Evolutionary conservation across 2,888 invertebrate species (phyloP), one percentile per base, ranked within the genome.

Genomic region (Drosophila gaucha): DNA sequence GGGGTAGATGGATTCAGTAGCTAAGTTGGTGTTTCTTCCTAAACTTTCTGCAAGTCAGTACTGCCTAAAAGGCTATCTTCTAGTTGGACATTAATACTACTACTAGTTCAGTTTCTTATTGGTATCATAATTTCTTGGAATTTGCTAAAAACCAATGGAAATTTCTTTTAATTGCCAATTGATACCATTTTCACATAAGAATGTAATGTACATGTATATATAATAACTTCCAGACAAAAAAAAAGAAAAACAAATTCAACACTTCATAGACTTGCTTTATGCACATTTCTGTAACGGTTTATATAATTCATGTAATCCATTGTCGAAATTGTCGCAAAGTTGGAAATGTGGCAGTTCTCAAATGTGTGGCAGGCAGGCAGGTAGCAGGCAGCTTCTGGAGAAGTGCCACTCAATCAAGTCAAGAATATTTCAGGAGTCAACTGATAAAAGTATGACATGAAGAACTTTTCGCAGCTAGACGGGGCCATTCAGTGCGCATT

Each of bases 371-470:
- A 30, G 50, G 10, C 30, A 39, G 52, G 30, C 41, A 52, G 36
- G 14, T 36, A 52, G 3, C 26, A 30, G 60, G 10, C 66, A 49
- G 55, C 33, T 16, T 28, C 10, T 26, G 16, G 16, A 8, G 31
- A 39, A 56, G 49, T 69, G 65, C 56, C 70, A 66, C 52, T 74
- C 78, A 78, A 67, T 78, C 71, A 68, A 62, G 36, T 60, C 70
- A n/a, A 20, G 64, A 67, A 74, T 68, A 74, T 71, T 74, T 74
- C 55, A 67, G 49, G 33, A 46, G 24, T 62, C 43, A 38, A 62
- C 58, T 67, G 74, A 65, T 64, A 58, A 64, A 59, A 64, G 41
- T 52, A 55, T 47, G 26, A 30, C 51, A 52, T 39, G 47, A 31
- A 16, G 18, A 72, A 55, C n/a, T 58, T 71, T 57, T 54, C 38